Evolutionary conservation across 2,888 invertebrate species (phyloP).

Genomic region (Phyto melanocephala): DNA sequence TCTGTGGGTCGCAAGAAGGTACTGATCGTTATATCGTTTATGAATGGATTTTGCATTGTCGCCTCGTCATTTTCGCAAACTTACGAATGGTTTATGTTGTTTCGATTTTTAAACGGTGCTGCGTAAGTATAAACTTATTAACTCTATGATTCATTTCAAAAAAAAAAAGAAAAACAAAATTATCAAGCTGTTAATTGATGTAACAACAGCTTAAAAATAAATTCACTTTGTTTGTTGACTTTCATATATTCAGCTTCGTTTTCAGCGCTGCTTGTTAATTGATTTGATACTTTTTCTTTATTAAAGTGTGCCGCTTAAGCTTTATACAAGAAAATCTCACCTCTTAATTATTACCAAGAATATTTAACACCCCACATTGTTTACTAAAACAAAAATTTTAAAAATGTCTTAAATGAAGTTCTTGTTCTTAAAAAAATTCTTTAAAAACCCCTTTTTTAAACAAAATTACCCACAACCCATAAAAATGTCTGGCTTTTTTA

Average conservation of each 20-base stretch:
- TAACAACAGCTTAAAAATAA: slow-evolving; percentile 14
- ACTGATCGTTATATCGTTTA: slow-evolving; percentile 91
- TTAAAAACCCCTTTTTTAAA: no score
- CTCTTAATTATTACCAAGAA: neutral
- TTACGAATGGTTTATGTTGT: slow-evolving; percentile 92
- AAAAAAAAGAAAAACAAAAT: neutral
- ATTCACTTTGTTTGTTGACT: neutral
- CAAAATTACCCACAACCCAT: no score
- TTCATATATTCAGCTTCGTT: neutral
- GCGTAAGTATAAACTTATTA: slow-evolving; percentile 85
- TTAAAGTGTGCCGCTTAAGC: slow-evolving; percentile 35
- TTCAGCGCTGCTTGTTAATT: slow-evolving; percentile 40
- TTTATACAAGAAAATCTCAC: slow-evolving; percentile 1
- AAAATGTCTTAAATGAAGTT: no score
- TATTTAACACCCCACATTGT: slow-evolving; percentile 23
- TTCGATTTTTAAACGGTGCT: slow-evolving; percentile 94
- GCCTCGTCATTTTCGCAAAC: slow-evolving; percentile 94
- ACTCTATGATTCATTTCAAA: slow-evolving; percentile 29
- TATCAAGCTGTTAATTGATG: slow-evolving; percentile 43
- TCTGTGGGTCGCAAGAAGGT: slow-evolving; percentile 92
- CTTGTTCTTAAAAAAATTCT: no score
- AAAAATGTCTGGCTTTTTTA: no score
- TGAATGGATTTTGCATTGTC: slow-evolving; percentile 93
- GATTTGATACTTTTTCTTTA: slow-evolving; percentile 42
- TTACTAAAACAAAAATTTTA: neutral